These are phyloP conservation scores for Parotocinclus haroldoi DNA, from an alignment of 2,797 vertebrate genomes.

Conservation along the genomic window DNA sequence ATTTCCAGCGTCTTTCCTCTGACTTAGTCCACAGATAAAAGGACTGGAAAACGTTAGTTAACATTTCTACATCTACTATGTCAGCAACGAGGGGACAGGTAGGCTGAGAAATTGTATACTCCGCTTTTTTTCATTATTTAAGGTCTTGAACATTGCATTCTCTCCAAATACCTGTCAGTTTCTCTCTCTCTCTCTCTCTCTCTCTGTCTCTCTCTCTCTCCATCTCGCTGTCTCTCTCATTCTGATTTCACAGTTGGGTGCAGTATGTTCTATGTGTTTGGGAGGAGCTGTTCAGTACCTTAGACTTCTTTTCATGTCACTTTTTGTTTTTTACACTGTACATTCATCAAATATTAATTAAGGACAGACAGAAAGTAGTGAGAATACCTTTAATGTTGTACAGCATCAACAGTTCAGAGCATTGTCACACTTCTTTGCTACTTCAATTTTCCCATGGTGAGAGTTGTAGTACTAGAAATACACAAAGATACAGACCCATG, in stretches of 20 bases:
- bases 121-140: conserved; percentile 11
- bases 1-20: conserved; percentile 50
- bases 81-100: conserved; percentile 65
- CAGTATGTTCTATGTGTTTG: conserved; percentile 68
- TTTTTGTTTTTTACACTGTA: conserved; percentile 51
- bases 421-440: conserved; percentile 40
- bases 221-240: conserved; percentile 22
- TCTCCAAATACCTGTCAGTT: too few relatives aligned
- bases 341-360: conserved; percentile 76
- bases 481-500: not conserved
- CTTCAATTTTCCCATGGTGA: conserved; percentile 18
- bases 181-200: not conserved
- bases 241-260: conserved; percentile 59
- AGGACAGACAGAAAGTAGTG: conserved; percentile 58
- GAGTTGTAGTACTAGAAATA: conserved; percentile 4
- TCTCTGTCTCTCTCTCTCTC: not conserved
- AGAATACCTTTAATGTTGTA: conserved; percentile 53
- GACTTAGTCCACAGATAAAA: conserved; percentile 54
- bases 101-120: conserved; percentile 39
- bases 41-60: conserved; percentile 31
- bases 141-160: not conserved
- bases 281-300: conserved; percentile 58
- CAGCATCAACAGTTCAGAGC: conserved; percentile 55
- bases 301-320: conserved; percentile 38
- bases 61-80: conserved; percentile 62